These are phyloP conservation scores for Agonum fuliginosum DNA, from an alignment of 2,888 invertebrate species.

Conservation along the genomic window DNA sequence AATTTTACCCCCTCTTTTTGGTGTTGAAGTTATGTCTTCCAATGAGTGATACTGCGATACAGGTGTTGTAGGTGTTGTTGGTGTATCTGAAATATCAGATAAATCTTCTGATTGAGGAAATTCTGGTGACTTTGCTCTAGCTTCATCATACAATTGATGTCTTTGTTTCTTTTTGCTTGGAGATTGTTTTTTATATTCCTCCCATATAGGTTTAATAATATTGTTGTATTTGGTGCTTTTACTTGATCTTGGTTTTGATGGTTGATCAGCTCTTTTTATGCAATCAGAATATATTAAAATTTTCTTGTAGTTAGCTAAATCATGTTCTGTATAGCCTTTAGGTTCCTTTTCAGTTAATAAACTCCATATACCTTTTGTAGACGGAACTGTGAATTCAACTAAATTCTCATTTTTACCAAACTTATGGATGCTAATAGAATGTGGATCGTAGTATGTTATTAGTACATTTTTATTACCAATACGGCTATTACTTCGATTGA, in stretches of 20 bases:
- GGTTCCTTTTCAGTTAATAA: conserved; percentile 6
- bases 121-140: conserved; percentile 10
- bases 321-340: neutral
- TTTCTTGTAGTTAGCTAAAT: conserved; percentile 15
- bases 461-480: conserved; percentile 24
- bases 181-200: conserved; percentile 16
- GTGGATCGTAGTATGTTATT: conserved; percentile 7
- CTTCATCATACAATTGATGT: conserved; percentile 7
- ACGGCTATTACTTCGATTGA: conserved; percentile 4
- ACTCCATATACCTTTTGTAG: conserved; percentile 1
- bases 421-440: neutral
- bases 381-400: neutral
- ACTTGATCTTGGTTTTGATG: conserved; percentile 16
- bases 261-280: conserved; percentile 4
- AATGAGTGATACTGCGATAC: conserved; percentile 7
- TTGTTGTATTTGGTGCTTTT: neutral
- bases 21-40: conserved; percentile 18
- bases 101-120: conserved; percentile 14
- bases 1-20: neutral
- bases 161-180: conserved; percentile 1
- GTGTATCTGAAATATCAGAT: conserved; percentile 1
- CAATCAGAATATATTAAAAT: conserved; percentile 25
- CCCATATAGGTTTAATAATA: conserved; percentile 13
- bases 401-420: conserved; percentile 2
- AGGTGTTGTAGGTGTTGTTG: conserved; percentile 8